Evolutionary conservation across 2,797 vertebrate species (phyloP).

Genomic region (Scyliorhinus canicula): DNA sequence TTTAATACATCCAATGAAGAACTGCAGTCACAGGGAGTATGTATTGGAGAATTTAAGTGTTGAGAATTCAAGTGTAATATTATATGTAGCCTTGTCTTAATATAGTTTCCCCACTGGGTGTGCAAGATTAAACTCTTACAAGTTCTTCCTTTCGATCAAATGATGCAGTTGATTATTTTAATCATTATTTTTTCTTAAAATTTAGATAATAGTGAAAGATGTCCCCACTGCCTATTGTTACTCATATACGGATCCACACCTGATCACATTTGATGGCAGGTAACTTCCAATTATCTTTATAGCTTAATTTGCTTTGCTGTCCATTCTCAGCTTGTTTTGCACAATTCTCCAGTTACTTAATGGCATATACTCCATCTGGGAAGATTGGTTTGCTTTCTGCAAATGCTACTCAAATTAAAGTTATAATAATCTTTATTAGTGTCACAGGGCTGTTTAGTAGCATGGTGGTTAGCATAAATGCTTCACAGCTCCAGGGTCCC

Average conservation of each 20-base stretch:
- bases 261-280: slow-evolving; percentile 85
- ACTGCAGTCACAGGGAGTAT: not conserved
- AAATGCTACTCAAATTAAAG: not conserved
- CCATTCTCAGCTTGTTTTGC: not conserved
- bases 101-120: not conserved
- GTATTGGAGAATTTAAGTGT: not conserved
- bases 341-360: not conserved
- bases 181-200: slow-evolving; percentile 49
- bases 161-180: not conserved
- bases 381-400: not conserved
- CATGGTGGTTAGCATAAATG: no score
- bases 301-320: not conserved
- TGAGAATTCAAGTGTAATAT: not conserved
- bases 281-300: slow-evolving; percentile 51
- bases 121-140: not conserved
- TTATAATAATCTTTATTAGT: no score
- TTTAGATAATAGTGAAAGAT: slow-evolving; percentile 71
- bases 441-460: no score
- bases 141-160: not conserved
- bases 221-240: slow-evolving; percentile 73
- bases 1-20: not conserved
- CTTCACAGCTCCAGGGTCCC: no score
- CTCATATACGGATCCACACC: slow-evolving; percentile 78
- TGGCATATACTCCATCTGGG: not conserved
- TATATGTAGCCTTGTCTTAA: not conserved